A percentile compares a stretch with the other conserved stretches of the same genome.
These are phyloP conservation scores for Muscicapa adusta DNA, from an alignment of 2,113 vertebrate species.

Conservation along the genomic window DNA sequence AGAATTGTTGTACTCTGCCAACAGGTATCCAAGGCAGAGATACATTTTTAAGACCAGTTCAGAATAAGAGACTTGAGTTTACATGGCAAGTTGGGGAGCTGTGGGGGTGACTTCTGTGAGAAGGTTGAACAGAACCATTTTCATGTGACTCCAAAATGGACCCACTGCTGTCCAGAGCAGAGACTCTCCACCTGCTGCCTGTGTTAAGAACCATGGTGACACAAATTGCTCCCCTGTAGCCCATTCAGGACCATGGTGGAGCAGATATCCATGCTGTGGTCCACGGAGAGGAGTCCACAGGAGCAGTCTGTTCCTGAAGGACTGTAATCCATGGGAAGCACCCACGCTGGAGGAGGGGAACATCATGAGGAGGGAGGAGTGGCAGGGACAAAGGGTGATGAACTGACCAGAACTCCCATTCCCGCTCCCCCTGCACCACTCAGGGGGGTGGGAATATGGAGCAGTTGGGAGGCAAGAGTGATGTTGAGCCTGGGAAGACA, in stretches of 20 bases:
- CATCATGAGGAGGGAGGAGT: background rate
- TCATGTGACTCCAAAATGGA: background rate
- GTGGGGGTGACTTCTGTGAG: background rate
- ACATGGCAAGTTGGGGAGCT: background rate
- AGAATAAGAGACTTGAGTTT: background rate
- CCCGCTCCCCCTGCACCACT: background rate
- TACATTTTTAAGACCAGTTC: background rate
- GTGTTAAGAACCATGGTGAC: background rate
- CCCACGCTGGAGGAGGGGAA: background rate
- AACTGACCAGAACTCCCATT: background rate
- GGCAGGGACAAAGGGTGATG: background rate
- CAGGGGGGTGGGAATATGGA: background rate
- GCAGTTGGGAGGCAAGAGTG: background rate
- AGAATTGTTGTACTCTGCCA: background rate
- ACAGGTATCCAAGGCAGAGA: background rate
- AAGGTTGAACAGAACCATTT: background rate
- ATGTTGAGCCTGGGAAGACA: background rate
- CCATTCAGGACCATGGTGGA: background rate
- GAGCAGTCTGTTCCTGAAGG: background rate
- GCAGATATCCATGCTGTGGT: background rate
- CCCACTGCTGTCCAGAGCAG: background rate
- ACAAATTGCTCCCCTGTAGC: background rate
- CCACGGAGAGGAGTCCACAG: fast-evolving
- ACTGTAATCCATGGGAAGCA: background rate
- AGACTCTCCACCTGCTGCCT: background rate